These are phyloP conservation scores for Fratercula arctica DNA, from an alignment of 2,797 vertebrate genomes.

Conservation along the genomic window DNA sequence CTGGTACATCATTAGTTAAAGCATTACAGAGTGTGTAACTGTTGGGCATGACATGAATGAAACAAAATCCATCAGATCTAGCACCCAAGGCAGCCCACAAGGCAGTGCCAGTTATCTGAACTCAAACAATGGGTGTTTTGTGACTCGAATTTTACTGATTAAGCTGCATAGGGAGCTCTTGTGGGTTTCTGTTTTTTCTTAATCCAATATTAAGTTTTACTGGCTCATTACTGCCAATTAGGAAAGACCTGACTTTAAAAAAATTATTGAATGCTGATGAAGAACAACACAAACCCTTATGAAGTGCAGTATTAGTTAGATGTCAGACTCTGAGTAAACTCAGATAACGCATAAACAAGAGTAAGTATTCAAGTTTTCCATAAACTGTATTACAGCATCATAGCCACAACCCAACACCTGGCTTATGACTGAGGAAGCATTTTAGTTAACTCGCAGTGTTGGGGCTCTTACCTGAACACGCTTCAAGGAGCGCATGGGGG, in stretches of 20 bases:
- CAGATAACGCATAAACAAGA: neutral
- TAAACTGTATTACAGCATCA: neutral
- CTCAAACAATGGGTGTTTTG: conserved; percentile 7
- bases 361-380: neutral
- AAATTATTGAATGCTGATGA: conserved; percentile 37
- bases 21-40: neutral
- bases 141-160: conserved; percentile 33
- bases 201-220: conserved; percentile 42
- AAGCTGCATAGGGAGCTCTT: neutral
- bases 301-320: conserved; percentile 9
- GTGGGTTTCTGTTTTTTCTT: neutral
- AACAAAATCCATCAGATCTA: conserved; percentile 24
- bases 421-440: neutral
- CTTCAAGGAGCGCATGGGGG: neutral
- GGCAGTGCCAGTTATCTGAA: neutral
- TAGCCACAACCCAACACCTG: neutral
- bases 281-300: neutral
- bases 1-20: neutral
- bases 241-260: conserved; percentile 32
- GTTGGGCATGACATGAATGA: conserved; percentile 6
- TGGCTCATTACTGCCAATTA: conserved; percentile 41
- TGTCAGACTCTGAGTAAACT: neutral
- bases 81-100: neutral
- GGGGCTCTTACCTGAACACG: neutral
- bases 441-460: neutral